A percentile compares a stretch with the other conserved stretches of the same genome.
phyloP scores from a whole-genome alignment of 2,113 vertebrate genomes.

The Osmerus mordax region DNA sequence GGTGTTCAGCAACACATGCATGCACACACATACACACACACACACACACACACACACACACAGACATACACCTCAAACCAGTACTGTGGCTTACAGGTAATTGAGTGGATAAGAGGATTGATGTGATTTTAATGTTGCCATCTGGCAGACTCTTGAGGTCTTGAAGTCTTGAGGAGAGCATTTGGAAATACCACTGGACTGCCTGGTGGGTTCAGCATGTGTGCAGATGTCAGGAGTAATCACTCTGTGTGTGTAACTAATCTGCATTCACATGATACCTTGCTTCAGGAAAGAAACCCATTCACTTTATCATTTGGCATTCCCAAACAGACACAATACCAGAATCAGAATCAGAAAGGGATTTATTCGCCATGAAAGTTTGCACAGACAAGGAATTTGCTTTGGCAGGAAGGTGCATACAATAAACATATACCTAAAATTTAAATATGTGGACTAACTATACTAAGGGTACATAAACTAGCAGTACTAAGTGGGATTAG shows the following conservation, averaged over 20 bases:
- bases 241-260: constrained; percentile 12
- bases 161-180: neutral
- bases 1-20: neutral
- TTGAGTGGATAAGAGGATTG: constrained; percentile 26
- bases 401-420: no score
- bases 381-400: no score
- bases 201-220: constrained; percentile 4
- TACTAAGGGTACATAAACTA: no score
- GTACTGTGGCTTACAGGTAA: constrained; percentile 23
- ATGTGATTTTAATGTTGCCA: constrained; percentile 26
- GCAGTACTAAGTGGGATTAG: no score
- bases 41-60: neutral
- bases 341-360: no score
- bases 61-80: constrained; percentile 8
- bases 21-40: neutral
- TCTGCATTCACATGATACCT: constrained; percentile 3
- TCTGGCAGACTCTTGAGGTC: constrained; percentile 12
- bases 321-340: neutral
- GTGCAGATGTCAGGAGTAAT: constrained; percentile 4
- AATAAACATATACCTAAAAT: no score
- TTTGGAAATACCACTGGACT: constrained; percentile 15
- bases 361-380: no score
- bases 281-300: neutral
- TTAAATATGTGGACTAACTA: no score
- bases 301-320: neutral